Base-by-base conservation (phyloP, 2,888 invertebrate species). In the Herminia tarsipennalis region DNA sequence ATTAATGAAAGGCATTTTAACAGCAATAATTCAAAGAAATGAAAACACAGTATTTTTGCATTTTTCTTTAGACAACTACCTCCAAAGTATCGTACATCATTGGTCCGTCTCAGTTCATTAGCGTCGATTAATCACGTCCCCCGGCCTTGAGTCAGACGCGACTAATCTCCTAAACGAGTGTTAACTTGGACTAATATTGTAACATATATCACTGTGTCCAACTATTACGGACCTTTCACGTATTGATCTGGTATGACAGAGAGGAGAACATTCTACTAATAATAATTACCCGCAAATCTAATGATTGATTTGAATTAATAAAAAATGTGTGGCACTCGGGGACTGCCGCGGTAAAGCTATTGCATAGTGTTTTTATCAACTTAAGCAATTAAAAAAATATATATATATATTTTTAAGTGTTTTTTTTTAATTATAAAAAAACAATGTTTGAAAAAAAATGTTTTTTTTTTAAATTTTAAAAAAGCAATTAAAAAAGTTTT, bases 21-120 rank as follows among this genome's bases (percentile, higher is more conserved):
- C n/a, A n/a, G n/a, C n/a, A n/a, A n/a, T n/a, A n/a, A n/a, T n/a
- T n/a, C n/a, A n/a, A n/a, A n/a, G n/a, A n/a, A n/a, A n/a, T n/a
- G n/a, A n/a, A n/a, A n/a, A n/a, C n/a, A n/a, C n/a, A n/a, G n/a
- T n/a, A n/a, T n/a, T n/a, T n/a, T n/a, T n/a, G n/a, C n/a, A n/a
- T n/a, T n/a, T n/a, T 6, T 40, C 24, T 36, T 4, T 6, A 9
- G 12, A 14, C 22, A 13, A 43, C 14, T 8, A 32, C 10, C 32
- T 13, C 21, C 16, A 29, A n/a, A 14, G 17, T 1, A 44, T 40
- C 32, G 39, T 47, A 48, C 49, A 56, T 46, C 60, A 52, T 39
- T 39, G 63, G 63, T 50, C 54, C 62, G 69, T 68, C 60, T 70
- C 66, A 62, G 70, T 72, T 74, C 70, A 76, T 76, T 76, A 75